Base-by-base conservation (phyloP, 2,113 vertebrate species). In the Fukomys damarensis region DNA sequence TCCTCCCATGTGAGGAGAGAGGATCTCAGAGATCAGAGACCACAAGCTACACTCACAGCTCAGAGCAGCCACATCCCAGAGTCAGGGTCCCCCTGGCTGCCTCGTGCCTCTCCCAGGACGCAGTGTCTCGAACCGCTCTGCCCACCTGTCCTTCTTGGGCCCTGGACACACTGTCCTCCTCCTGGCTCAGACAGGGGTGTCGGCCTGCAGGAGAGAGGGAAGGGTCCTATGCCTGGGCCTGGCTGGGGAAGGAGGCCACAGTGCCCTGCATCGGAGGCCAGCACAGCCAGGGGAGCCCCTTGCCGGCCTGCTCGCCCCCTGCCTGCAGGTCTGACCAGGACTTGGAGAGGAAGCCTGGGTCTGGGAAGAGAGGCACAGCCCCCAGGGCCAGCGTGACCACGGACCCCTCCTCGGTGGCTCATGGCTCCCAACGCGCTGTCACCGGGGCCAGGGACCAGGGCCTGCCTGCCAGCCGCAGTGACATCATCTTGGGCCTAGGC, bases 401-500 rank as follows among this genome's bases (percentile, higher is more conserved):
- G 49, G 96, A 91, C 97, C 95, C 92, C 94, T 96, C 61, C 96
- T 96, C 96, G 63, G 85, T 95, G 91, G 96, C 95, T 82, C 49
- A 77, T 94, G 97, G 95, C 96, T 95, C 98, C 95, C 96, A 95
- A 85, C 84, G 88, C 97, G 94, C 81, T 96, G 96, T 97, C 98
- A 90, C 35, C 28, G 17, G 92, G 89, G 97, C 95, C 16, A 61
- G 84, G 85, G 41, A 96, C 98, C 98, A 98, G 92, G 82, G n/a
- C 88, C 88, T 63, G 28, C 96, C 96, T 91, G 97, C 13, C 30
- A 46, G 38, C 77, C 0, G 84, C 76, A 46, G 94, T 98, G 98
- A 98, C 98, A 94, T 98, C 98, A 98, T 96, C 94, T 46, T 92
- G 97, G 97, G 97, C 97, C 76, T 14, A 0, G 79, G 97, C 59